Base-by-base conservation (phyloP, 2,113 vertebrate species). In the Bos javanicus region DNA sequence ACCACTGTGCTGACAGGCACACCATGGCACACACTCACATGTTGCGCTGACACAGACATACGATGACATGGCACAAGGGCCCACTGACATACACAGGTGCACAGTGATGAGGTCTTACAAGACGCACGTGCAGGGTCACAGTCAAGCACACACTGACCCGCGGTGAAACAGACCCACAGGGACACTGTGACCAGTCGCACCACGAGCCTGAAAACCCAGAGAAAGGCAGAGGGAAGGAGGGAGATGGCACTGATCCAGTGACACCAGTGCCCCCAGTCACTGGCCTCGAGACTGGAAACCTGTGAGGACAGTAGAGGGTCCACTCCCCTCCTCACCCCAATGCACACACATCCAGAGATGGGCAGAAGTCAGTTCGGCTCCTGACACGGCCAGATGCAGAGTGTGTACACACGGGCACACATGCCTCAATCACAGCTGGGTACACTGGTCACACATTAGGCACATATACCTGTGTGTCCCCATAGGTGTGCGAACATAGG, bases 221-320 rank as follows among this genome's bases (percentile, higher is more conserved):
- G 95, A 87, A 81, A 95, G 76, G 62, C 86, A 92, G 92, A 92
- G 93, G 87, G 80, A 25, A 92, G 94, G 89, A 76, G 76, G 82
- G 62, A 57, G 76, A 36, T 33, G 50, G 7, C 13, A 5, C 96
- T 95, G 96, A 97, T 94, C 52, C 30, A 82, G 59, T 86, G 96
- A 97, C 85, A 94, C 88, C 90, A 81, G 92, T 23, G 95, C 78
- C 78, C 1, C 5, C 54, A 86, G 92, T 84, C 78, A 67, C n/a
- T 71, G 96, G 74, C 95, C 88, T 87, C 0, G 0, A 88, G 96
- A 84, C 21, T 43, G 59, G 93, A 95, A 94, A 56, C 97, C 89
- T 90, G 86, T 92, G 88, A 98, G 94, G 94, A 97, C 90, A 43
- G 97, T 93, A 60, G 82, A 92, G 94, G 67, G 48, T 59, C 50